These are phyloP conservation scores for Aphodius granarius DNA, from an alignment of 2,888 invertebrate species.

Conservation along the genomic window DNA sequence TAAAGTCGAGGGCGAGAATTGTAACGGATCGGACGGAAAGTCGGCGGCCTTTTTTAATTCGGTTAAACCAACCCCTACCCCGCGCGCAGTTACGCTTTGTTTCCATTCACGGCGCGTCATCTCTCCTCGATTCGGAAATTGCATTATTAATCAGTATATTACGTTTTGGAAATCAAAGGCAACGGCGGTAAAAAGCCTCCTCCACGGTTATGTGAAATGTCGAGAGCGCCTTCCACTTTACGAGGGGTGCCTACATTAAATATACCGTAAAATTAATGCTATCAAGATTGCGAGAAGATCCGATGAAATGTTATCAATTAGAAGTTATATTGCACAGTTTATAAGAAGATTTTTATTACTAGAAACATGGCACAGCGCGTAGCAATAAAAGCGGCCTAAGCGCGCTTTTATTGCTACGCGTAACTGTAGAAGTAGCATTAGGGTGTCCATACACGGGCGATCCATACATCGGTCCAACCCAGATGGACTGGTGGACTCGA, in stretches of 20 bases:
- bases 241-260: too few species aligned
- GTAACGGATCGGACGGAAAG: neutral
- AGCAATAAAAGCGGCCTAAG: too few species aligned
- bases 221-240: neutral
- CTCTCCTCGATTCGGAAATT: neutral
- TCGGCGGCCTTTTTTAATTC: neutral
- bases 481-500: too few species aligned
- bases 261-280: neutral
- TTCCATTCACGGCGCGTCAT: neutral
- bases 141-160: neutral
- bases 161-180: neutral
- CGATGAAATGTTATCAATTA: too few species aligned
- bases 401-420: too few species aligned
- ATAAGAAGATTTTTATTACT: too few species aligned
- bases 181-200: neutral
- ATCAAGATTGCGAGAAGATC: too few species aligned
- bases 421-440: too few species aligned
- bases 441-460: too few species aligned
- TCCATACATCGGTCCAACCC: too few species aligned
- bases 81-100: neutral
- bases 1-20: neutral
- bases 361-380: too few species aligned
- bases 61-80: neutral
- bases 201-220: neutral
- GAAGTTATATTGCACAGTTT: too few species aligned